Evolutionary conservation across 2,797 vertebrate species (phyloP).

Genomic region (Gymnopithys bicolor): DNA sequence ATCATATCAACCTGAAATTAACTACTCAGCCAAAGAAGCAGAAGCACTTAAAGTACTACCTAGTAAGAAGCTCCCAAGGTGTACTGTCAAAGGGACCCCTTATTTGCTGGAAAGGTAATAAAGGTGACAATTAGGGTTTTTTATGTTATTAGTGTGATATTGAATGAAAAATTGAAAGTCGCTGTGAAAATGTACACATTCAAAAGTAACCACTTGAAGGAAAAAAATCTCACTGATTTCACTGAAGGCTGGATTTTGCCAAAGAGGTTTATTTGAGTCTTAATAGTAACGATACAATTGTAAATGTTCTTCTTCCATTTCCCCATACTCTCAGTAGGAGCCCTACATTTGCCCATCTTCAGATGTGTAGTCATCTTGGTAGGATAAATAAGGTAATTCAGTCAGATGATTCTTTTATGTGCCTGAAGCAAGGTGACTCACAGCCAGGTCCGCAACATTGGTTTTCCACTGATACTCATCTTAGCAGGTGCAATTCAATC

Average conservation of each 20-base stretch:
- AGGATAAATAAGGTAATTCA: background rate
- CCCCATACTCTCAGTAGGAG: background rate
- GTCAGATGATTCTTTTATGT: background rate
- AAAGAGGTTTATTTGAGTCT: background rate
- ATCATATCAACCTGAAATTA: conserved; percentile 99
- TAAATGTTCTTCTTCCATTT: background rate
- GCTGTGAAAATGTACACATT: background rate
- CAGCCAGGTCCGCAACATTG: background rate
- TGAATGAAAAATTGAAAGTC: background rate
- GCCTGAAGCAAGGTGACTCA: conserved; percentile 3
- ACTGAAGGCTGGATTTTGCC: background rate
- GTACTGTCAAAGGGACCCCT: conserved; percentile 94
- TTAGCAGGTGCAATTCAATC: conserved; percentile 7
- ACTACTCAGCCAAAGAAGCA: conserved; percentile 99
- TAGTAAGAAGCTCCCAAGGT: conserved; percentile 95
- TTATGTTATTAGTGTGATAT: background rate
- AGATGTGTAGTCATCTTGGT: background rate
- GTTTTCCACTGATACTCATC: background rate
- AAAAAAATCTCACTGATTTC: background rate
- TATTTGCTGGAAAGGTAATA: conserved; percentile 98
- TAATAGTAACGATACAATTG: fast-evolving
- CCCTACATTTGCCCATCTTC: background rate
- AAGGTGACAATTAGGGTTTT: background rate
- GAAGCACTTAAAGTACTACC: conserved; percentile 99
- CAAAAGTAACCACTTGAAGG: background rate